A percentile compares a stretch with the other conserved stretches of the same genome.
Conservation (phyloP, 2,888 invertebrate genomes). For the Sphaeridia pumilis region DNA sequence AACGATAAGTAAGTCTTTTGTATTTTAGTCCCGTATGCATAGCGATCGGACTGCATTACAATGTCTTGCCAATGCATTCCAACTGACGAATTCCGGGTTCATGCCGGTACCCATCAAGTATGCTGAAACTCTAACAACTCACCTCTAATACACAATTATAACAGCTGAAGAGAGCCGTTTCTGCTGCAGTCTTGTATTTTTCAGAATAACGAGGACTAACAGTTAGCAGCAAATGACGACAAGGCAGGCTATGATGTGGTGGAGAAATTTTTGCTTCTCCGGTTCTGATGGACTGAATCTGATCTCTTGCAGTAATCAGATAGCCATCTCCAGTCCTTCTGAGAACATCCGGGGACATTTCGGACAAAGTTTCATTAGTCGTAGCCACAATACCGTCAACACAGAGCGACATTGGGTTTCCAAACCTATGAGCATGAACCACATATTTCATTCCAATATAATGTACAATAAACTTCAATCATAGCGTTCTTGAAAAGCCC, state of each 20-base stretch:
- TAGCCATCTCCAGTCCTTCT: constrained; percentile 69
- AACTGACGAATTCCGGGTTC: too few species aligned
- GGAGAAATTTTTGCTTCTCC: constrained; percentile 69
- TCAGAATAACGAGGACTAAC: constrained; percentile 75
- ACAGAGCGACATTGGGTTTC: constrained; percentile 72
- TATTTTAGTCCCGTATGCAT: too few species aligned
- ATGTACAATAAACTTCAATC: too few species aligned
- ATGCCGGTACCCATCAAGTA: too few species aligned
- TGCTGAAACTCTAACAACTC: too few species aligned
- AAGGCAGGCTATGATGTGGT: constrained; percentile 64
- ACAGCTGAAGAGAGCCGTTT: constrained; percentile 77
- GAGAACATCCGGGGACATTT: constrained; percentile 48
- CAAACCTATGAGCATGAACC: too few species aligned
- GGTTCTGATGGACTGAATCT: constrained; percentile 32
- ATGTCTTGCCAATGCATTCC: too few species aligned
- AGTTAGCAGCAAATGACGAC: constrained; percentile 79
- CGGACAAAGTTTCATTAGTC: constrained; percentile 76
- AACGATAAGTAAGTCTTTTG: too few species aligned
- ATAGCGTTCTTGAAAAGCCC: too few species aligned
- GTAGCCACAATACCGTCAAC: constrained; percentile 81
- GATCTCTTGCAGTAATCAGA: constrained; percentile 56
- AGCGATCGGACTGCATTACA: too few species aligned
- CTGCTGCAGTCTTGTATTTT: constrained; percentile 82
- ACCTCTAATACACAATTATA: constrained; percentile 57
- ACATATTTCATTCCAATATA: too few species aligned